phyloP scores from a whole-genome alignment of 2,113 vertebrate genomes.

The Carollia perspicillata region DNA sequence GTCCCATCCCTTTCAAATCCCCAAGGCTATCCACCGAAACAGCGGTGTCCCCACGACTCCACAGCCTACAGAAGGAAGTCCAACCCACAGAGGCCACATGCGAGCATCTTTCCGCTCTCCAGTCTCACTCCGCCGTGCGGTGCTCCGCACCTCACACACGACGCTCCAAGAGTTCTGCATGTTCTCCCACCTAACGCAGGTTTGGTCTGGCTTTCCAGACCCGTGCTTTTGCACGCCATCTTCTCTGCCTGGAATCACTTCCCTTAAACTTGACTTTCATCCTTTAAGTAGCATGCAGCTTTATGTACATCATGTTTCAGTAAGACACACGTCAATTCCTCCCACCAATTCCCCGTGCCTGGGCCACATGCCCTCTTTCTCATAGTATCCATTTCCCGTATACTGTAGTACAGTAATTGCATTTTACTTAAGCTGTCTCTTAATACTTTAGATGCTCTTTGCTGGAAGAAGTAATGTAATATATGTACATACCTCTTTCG shows the following conservation, averaged over 20 bases:
- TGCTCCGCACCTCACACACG: not conserved
- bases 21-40: not conserved
- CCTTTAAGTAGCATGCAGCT: not conserved
- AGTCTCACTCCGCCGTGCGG: not conserved
- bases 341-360: not conserved
- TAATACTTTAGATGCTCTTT: conserved; percentile 1
- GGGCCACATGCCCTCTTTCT: not conserved
- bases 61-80: not conserved
- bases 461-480: not conserved
- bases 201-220: not conserved
- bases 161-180: not conserved
- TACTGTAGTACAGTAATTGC: not conserved
- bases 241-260: not conserved
- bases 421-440: not conserved
- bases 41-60: not conserved
- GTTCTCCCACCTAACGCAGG: not conserved
- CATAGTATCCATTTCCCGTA: not conserved
- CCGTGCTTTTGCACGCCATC: not conserved
- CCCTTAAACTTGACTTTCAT: not conserved
- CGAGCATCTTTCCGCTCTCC: not conserved
- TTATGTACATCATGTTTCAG: not conserved
- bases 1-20: not conserved
- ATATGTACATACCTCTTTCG: not conserved
- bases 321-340: not conserved
- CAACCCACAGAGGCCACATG: not conserved